Conservation (phyloP, 2,888 invertebrate species). For the Boloria selene region DNA sequence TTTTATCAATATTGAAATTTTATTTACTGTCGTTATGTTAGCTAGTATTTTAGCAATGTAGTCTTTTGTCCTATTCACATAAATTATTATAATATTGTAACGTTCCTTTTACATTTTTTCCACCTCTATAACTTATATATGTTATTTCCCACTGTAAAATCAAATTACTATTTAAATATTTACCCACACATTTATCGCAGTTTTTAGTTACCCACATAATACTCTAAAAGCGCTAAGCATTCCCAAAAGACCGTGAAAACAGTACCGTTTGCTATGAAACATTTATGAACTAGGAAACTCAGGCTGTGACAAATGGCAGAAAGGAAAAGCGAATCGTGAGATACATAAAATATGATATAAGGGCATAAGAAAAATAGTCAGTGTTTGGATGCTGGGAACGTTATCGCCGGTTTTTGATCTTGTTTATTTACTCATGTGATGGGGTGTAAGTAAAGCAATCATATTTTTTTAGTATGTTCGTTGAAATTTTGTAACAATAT, state of each 20-base stretch:
- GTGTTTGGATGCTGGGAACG: slow-evolving; percentile 9
- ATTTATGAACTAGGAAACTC: slow-evolving; percentile 36
- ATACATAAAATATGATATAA: slow-evolving; percentile 23
- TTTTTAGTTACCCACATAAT: slow-evolving; percentile 11
- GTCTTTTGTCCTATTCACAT: too few relatives aligned
- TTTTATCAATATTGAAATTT: too few relatives aligned
- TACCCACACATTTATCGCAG: background rate
- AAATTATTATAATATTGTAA: too few relatives aligned
- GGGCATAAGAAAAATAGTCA: slow-evolving; percentile 22
- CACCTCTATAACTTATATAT: too few relatives aligned
- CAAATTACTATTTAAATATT: too few relatives aligned
- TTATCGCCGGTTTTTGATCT: slow-evolving; percentile 6
- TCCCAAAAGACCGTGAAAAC: slow-evolving; percentile 23
- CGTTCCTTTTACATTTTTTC: too few relatives aligned
- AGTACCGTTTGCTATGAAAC: slow-evolving; percentile 33
- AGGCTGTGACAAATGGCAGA: slow-evolving; percentile 37
- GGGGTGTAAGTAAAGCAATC: slow-evolving; percentile 2
- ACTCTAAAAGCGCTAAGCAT: slow-evolving; percentile 23
- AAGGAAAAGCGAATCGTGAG: slow-evolving; percentile 14
- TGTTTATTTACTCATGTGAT: slow-evolving; percentile 11
- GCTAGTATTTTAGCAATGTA: too few relatives aligned
- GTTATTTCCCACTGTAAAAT: too few relatives aligned
- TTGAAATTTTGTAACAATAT: slow-evolving; percentile 6
- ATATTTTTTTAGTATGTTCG: background rate
- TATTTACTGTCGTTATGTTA: too few relatives aligned